These are phyloP conservation scores for Silurus lanzhouensis DNA, from an alignment of 2,797 vertebrate genomes.

Conservation along the genomic window DNA sequence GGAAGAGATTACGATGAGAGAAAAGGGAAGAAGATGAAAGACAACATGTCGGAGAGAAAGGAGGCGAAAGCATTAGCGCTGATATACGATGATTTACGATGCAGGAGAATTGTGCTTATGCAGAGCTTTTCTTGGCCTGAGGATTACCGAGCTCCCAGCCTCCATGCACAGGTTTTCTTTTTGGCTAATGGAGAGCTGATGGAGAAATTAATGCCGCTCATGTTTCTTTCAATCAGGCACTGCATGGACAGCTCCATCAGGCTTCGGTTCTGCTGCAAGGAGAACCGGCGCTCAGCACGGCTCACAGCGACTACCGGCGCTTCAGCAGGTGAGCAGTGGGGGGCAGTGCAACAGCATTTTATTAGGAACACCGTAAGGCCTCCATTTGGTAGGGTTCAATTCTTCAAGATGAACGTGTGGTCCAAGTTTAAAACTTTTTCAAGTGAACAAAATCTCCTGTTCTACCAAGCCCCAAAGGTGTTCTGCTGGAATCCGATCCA, in stretches of 20 bases:
- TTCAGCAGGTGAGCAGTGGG: slow-evolving; percentile 58
- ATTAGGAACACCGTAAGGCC: not conserved
- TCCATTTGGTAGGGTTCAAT: not conserved
- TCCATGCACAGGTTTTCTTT: not conserved
- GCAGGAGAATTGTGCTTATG: slow-evolving; percentile 27
- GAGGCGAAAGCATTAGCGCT: slow-evolving; percentile 33
- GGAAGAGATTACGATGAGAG: not conserved
- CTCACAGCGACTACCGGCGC: slow-evolving; percentile 46
- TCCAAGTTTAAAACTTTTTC: not conserved
- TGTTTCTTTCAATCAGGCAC: slow-evolving; percentile 50
- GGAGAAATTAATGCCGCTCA: slow-evolving; percentile 17
- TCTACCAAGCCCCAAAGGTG: not conserved
- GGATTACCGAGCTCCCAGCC: slow-evolving; percentile 21
- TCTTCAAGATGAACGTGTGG: not conserved
- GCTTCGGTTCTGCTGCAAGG: slow-evolving; percentile 11
- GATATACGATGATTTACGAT: slow-evolving; percentile 43
- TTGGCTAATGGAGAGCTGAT: slow-evolving; percentile 25
- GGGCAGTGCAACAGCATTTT: slow-evolving; percentile 41
- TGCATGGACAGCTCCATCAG: slow-evolving; percentile 44
- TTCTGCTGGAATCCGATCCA: not conserved
- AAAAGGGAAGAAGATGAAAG: not conserved
- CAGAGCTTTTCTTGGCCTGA: slow-evolving; percentile 16
- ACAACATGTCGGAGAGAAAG: not conserved
- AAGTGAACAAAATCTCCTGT: not conserved
- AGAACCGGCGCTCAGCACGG: slow-evolving; percentile 43